Evolutionary conservation across 2,888 invertebrate species (phyloP).

Genomic region (Pogonocherus hispidulus): DNA sequence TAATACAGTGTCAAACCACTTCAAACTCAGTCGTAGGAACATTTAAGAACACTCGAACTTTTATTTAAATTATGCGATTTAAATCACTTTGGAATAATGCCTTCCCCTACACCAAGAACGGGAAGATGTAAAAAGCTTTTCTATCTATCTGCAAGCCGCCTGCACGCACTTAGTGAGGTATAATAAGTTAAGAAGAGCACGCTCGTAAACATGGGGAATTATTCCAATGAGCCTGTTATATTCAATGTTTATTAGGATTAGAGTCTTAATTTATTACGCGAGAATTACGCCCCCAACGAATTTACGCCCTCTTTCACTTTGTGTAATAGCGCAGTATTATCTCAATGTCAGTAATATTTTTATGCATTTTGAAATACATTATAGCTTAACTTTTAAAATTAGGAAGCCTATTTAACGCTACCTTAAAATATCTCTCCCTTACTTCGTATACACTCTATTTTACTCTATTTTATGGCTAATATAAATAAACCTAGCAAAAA

Average conservation of each 20-base stretch:
- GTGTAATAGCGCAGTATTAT: slow-evolving; percentile 30
- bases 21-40: no score
- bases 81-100: slow-evolving; percentile 61
- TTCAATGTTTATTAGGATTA: slow-evolving; percentile 60
- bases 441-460: no score
- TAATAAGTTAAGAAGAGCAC: slow-evolving; percentile 38
- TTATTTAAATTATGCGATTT: slow-evolving; percentile 61
- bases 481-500: no score
- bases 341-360: slow-evolving; percentile 18
- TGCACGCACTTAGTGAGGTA: slow-evolving; percentile 37
- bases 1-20: no score
- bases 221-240: slow-evolving; percentile 59
- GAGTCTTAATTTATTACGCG: slow-evolving; percentile 55
- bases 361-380: slow-evolving; percentile 13
- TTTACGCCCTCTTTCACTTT: slow-evolving; percentile 36
- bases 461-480: no score
- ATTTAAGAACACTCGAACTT: slow-evolving; percentile 58
- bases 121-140: slow-evolving; percentile 32
- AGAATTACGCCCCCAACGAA: slow-evolving; percentile 32
- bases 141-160: slow-evolving; percentile 34
- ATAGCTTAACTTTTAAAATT: neutral
- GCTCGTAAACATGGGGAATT: slow-evolving; percentile 57
- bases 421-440: no score
- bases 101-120: slow-evolving; percentile 20
- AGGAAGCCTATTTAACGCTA: no score